phyloP scores from a whole-genome alignment of 2,888 invertebrate species.

The Fragum whitleyi region DNA sequence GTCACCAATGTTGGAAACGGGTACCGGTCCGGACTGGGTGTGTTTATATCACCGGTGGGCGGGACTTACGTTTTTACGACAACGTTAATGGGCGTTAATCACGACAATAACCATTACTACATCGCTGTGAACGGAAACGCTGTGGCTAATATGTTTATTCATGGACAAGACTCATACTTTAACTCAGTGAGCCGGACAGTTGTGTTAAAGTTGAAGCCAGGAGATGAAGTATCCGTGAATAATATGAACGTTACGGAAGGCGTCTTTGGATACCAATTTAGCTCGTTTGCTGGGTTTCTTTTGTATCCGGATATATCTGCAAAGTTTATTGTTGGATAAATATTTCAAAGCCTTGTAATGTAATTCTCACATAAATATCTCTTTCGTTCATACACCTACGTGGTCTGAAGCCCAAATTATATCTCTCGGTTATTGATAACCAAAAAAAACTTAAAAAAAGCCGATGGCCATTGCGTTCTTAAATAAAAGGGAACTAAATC shows the following conservation, averaged over 20 bases:
- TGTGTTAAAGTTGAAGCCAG: background rate
- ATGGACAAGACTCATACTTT: background rate
- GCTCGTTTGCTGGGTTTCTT: slow-evolving; percentile 15
- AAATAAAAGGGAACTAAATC: too few relatives aligned
- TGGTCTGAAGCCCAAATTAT: too few relatives aligned
- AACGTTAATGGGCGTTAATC: slow-evolving; percentile 8
- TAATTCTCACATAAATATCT: too few relatives aligned
- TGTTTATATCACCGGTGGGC: slow-evolving; percentile 13
- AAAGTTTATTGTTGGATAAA: background rate
- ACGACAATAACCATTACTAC: slow-evolving; percentile 10
- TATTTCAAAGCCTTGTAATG: background rate
- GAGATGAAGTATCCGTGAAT: slow-evolving; percentile 18
- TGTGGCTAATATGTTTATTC: slow-evolving; percentile 12
- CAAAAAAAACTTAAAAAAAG: too few relatives aligned
- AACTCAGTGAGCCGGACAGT: slow-evolving; percentile 2
- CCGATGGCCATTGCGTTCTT: too few relatives aligned
- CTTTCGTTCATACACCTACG: too few relatives aligned
- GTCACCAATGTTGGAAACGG: slow-evolving; percentile 17
- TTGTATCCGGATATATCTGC: background rate
- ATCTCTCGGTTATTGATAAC: too few relatives aligned
- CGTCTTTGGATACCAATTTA: slow-evolving; percentile 16
- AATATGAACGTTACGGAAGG: slow-evolving; percentile 20
- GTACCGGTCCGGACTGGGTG: slow-evolving; percentile 18
- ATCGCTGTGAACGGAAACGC: slow-evolving; percentile 10
- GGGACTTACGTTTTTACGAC: slow-evolving; percentile 25